A percentile compares a stretch with the other conserved stretches of the same genome.
These are phyloP conservation scores for Capreolus pygargus DNA, from an alignment of 2,113 vertebrate genomes.

Conservation along the genomic window DNA sequence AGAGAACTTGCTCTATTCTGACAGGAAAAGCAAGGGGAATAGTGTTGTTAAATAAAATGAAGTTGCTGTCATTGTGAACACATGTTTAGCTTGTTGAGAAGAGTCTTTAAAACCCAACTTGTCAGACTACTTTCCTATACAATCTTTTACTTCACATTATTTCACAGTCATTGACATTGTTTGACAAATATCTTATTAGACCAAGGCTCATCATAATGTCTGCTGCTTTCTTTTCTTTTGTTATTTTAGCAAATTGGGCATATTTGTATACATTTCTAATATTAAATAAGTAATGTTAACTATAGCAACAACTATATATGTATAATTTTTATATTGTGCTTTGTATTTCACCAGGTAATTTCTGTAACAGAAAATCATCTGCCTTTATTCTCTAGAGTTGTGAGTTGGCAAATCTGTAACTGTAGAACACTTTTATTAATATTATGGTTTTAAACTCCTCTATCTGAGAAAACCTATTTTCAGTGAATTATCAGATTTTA, in stretches of 20 bases:
- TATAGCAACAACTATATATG: not conserved
- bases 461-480: slow-evolving; percentile 8
- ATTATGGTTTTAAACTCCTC: not conserved
- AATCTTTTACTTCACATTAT: not conserved
- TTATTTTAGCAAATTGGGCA: not conserved
- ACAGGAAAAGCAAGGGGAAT: not conserved
- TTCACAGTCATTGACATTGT: not conserved
- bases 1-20: not conserved
- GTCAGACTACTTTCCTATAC: not conserved
- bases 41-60: fast-evolving
- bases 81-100: not conserved
- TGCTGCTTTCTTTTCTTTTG: fast-evolving
- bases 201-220: not conserved
- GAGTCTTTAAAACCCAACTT: not conserved
- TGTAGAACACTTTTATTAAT: not conserved
- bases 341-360: not conserved
- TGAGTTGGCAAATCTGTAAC: not conserved
- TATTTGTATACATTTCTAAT: not conserved
- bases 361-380: not conserved
- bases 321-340: not conserved
- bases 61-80: not conserved
- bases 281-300: not conserved
- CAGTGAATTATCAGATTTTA: slow-evolving; percentile 5
- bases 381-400: not conserved
- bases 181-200: not conserved